These are phyloP conservation scores for Brachionus sp. DNA, from an alignment of 1,140 invertebrate genomes.

Conservation along the genomic window DNA sequence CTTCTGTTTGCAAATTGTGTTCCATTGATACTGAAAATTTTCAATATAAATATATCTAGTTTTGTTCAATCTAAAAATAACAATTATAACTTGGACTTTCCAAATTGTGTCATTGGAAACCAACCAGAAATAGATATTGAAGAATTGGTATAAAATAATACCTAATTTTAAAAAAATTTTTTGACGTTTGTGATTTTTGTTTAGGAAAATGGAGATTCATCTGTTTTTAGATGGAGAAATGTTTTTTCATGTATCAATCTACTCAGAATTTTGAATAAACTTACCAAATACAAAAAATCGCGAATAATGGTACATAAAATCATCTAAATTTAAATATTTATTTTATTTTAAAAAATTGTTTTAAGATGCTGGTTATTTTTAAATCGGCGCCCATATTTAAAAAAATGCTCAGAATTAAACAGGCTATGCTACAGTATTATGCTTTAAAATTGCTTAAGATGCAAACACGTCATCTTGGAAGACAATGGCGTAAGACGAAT, in stretches of 20 bases:
- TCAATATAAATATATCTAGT: conserved; percentile 94
- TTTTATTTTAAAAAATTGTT: conserved; percentile 45
- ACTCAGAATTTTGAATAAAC: conserved; percentile 90
- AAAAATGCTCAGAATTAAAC: conserved; percentile 79
- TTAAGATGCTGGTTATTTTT: conserved; percentile 93
- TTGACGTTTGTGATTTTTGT: background rate
- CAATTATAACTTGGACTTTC: conserved; percentile 90
- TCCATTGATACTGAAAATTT: conserved; percentile 94
- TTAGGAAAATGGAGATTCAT: conserved; percentile 76
- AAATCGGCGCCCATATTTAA: conserved; percentile 98
- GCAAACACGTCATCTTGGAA: conserved; percentile 97
- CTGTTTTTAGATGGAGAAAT: conserved; percentile 91
- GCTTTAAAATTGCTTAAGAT: conserved; percentile 96
- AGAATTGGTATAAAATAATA: conserved; percentile 66
- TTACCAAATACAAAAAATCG: conserved; percentile 99
- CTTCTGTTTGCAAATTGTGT: conserved; percentile 99
- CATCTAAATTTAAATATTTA: background rate
- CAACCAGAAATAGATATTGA: conserved; percentile 88
- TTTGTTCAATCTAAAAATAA: conserved; percentile 92
- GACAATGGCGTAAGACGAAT: conserved; percentile 97
- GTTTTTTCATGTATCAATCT: conserved; percentile 97
- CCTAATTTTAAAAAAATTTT: no score
- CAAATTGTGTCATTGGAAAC: conserved; percentile 89
- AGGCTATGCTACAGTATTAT: conserved; percentile 96
- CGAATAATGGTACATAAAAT: no score